phyloP scores from a whole-genome alignment of 2,113 vertebrate genomes.

The Atractosteus spatula region DNA sequence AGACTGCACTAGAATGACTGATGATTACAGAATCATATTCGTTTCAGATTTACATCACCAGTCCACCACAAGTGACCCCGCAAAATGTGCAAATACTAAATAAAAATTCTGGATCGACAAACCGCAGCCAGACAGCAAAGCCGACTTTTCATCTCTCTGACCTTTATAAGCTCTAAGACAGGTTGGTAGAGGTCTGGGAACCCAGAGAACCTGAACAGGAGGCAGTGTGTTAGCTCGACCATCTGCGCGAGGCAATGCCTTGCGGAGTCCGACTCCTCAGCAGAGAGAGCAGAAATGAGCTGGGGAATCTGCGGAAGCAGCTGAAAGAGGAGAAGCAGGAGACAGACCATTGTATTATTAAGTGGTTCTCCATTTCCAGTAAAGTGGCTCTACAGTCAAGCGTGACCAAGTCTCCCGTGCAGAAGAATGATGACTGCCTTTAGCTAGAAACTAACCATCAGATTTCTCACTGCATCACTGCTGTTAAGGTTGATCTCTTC shows the following conservation, averaged over 20 bases:
- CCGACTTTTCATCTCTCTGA: neutral
- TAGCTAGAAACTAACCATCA: neutral
- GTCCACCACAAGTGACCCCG: too few relatives aligned
- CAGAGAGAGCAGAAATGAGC: conserved; percentile 64
- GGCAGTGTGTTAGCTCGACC: conserved; percentile 71
- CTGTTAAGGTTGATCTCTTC: neutral
- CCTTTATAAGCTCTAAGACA: conserved; percentile 44
- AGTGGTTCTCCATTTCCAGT: neutral
- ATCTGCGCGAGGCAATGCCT: conserved; percentile 67
- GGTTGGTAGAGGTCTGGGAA: conserved; percentile 78
- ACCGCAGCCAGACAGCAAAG: neutral
- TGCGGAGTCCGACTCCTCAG: conserved; percentile 71
- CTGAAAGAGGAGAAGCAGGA: conserved; percentile 44
- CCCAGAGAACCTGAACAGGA: conserved; percentile 77
- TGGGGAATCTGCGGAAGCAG: conserved; percentile 71
- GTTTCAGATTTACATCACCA: too few relatives aligned
- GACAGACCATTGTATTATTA: neutral
- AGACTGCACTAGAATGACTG: too few relatives aligned
- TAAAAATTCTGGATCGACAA: too few relatives aligned
- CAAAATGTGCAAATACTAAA: too few relatives aligned
- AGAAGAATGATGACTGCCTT: neutral
- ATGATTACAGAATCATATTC: too few relatives aligned
- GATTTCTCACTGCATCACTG: neutral
- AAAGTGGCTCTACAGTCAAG: neutral
- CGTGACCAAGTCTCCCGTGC: too few relatives aligned